Conservation (phyloP, 2,797 vertebrate genomes). For the Gymnocypris eckloni region DNA sequence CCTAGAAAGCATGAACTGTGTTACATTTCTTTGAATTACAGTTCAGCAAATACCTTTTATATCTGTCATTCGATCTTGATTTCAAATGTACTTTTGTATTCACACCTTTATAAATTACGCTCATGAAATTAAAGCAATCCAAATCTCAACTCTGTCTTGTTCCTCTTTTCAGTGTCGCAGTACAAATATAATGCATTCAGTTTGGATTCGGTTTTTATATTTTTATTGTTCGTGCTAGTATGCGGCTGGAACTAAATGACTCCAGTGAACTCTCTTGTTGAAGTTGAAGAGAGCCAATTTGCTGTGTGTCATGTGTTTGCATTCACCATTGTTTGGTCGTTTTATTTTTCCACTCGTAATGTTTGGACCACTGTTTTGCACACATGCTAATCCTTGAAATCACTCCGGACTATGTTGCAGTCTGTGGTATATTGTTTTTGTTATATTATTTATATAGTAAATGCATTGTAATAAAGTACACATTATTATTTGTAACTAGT, state of each 20-base stretch:
- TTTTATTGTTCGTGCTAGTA: background rate
- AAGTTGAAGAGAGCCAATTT: background rate
- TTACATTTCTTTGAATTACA: background rate
- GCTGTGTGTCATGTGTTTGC: background rate
- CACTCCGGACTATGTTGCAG: background rate
- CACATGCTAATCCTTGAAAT: background rate
- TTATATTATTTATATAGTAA: background rate
- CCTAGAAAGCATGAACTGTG: background rate
- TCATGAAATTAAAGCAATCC: background rate
- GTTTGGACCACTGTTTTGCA: constrained; percentile 9
- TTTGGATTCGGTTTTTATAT: too few species aligned
- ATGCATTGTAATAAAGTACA: constrained; percentile 8
- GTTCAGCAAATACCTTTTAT: background rate
- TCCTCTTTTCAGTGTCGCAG: background rate
- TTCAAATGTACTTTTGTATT: background rate
- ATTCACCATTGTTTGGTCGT: background rate
- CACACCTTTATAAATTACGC: background rate
- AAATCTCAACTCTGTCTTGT: background rate
- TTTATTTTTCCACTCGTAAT: constrained; percentile 11
- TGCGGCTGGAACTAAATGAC: background rate
- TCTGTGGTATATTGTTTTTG: constrained; percentile 1
- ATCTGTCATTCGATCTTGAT: background rate
- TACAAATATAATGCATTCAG: background rate
- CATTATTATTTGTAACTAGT: constrained; percentile 3
- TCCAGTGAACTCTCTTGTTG: background rate